A percentile compares a stretch with the other conserved stretches of the same genome.
phyloP scores from a whole-genome alignment of 2,888 invertebrate genomes.

The Gnatocerus cornutus region DNA sequence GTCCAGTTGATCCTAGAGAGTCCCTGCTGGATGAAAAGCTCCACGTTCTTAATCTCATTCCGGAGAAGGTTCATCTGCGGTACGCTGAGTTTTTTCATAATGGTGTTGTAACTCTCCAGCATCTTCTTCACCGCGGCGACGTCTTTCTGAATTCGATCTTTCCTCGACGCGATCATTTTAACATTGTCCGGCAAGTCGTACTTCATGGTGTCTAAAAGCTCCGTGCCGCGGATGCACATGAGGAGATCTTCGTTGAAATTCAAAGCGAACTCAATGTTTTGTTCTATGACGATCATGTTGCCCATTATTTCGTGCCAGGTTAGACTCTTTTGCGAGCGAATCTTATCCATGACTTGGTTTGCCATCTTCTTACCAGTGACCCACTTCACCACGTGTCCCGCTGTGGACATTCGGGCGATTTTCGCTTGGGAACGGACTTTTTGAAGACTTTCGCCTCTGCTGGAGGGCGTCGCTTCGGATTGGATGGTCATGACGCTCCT shows the following conservation, averaged over 20 bases:
- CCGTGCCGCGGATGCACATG: conserved; percentile 81
- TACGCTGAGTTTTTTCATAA: conserved; percentile 77
- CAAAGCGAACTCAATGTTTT: conserved; percentile 77
- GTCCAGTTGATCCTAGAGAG: conserved; percentile 90
- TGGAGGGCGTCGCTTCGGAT: conserved; percentile 14
- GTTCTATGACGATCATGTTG: conserved; percentile 79
- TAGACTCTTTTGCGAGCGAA: conserved; percentile 61
- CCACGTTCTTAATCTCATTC: conserved; percentile 80
- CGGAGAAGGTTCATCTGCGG: conserved; percentile 84
- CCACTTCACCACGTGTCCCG: conserved; percentile 40
- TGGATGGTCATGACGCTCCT: conserved; percentile 27
- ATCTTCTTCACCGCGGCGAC: conserved; percentile 77
- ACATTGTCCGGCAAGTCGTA: conserved; percentile 74
- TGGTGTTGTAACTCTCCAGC: conserved; percentile 78
- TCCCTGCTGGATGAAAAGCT: conserved; percentile 86
- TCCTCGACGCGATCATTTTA: conserved; percentile 76
- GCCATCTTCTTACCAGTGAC: conserved; percentile 52
- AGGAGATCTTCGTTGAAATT: conserved; percentile 81
- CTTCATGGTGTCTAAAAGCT: conserved; percentile 82
- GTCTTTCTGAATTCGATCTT: conserved; percentile 78
- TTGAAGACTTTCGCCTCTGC: conserved; percentile 21
- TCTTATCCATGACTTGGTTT: conserved; percentile 60
- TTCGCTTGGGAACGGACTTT: conserved; percentile 27
- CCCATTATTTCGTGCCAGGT: conserved; percentile 84
- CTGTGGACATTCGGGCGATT: conserved; percentile 29